Conservation (phyloP, 2,888 invertebrate genomes). For the Chrysina gloriosa region DNA sequence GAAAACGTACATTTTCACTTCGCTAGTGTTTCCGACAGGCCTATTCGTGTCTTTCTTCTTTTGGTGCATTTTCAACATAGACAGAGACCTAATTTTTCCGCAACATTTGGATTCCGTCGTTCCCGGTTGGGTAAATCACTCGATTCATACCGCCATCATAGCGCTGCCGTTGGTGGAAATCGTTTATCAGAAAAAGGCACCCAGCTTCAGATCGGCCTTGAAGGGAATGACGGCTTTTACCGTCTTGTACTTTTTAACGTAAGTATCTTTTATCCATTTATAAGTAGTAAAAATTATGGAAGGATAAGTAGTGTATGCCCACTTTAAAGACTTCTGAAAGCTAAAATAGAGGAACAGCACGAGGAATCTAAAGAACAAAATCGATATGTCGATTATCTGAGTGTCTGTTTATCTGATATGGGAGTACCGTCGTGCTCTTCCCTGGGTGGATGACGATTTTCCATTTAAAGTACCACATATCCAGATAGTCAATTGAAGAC, state of each 20-base stretch:
- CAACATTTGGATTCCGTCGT: constrained; percentile 50
- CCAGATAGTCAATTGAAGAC: too few species aligned
- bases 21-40: constrained; percentile 40
- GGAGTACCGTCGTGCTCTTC: too few species aligned
- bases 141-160: constrained; percentile 55
- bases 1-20: constrained; percentile 39
- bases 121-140: constrained; percentile 55
- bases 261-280: constrained; percentile 29
- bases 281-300: not conserved
- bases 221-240: constrained; percentile 40
- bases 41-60: constrained; percentile 53
- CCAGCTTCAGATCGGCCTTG: constrained; percentile 36
- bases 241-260: constrained; percentile 39
- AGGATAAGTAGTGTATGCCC: too few species aligned
- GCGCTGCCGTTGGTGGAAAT: constrained; percentile 52
- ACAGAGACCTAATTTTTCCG: constrained; percentile 55
- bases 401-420: too few species aligned
- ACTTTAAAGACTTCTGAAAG: too few species aligned
- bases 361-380: too few species aligned
- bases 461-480: too few species aligned
- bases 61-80: constrained; percentile 54
- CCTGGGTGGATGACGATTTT: too few species aligned
- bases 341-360: too few species aligned
- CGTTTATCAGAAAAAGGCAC: constrained; percentile 49
- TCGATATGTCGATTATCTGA: too few species aligned